Evolutionary conservation across 2,113 vertebrate species (phyloP).

Genomic region (Cephalopterus ornatus): DNA sequence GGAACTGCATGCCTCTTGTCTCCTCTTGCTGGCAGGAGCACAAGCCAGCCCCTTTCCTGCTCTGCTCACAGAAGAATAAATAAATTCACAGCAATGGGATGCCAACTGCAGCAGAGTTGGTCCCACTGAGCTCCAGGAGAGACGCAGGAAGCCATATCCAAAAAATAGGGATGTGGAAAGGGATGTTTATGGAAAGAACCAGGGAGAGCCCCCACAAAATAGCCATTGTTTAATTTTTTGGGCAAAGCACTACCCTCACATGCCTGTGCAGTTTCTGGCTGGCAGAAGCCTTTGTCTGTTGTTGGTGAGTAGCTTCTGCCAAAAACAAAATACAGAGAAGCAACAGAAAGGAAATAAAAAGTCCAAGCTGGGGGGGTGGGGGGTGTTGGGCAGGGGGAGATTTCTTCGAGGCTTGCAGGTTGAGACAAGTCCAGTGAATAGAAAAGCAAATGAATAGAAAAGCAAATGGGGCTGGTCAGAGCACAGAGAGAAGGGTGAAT

Average conservation of each 20-base stretch:
- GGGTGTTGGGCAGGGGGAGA: background rate
- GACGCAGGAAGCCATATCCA: rapidly evolving
- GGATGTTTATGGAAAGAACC: background rate
- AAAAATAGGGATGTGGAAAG: background rate
- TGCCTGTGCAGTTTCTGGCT: background rate
- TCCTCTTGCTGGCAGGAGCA: background rate
- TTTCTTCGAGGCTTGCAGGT: background rate
- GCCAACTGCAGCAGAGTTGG: background rate
- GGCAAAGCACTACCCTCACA: background rate
- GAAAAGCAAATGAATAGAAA: background rate
- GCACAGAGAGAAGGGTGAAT: background rate
- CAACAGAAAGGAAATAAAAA: background rate
- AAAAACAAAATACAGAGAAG: background rate
- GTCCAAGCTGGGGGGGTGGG: background rate
- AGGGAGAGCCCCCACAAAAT: background rate
- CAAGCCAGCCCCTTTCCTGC: background rate
- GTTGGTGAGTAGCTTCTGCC: background rate
- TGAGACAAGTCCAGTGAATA: constrained; percentile 7
- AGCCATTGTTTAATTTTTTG: background rate
- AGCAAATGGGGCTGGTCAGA: background rate
- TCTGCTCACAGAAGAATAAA: background rate
- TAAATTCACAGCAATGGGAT: background rate
- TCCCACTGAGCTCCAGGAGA: background rate
- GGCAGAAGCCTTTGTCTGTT: background rate
- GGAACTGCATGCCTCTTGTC: background rate